Percentiles rank a stretch among this genome's conserved stretches.
Conservation (phyloP, 1,140 invertebrate genomes). For the Pogonognathellus flavescens region DNA sequence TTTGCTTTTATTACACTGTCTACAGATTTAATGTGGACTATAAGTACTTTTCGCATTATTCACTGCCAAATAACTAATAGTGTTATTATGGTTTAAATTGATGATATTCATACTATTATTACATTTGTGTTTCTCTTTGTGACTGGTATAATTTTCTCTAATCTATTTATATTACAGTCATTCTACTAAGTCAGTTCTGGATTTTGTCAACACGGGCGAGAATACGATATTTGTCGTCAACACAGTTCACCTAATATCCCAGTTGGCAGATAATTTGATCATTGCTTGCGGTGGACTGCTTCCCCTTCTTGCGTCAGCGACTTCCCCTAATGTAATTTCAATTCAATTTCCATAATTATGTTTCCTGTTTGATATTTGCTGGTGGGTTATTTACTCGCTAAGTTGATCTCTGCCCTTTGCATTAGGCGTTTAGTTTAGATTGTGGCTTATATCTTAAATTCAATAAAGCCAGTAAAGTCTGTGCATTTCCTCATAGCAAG, state of each 20-base stretch:
- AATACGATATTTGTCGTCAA: slow-evolving; percentile 99
- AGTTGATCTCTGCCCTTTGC: no score
- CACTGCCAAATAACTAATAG: no score
- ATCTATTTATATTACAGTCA: slow-evolving; percentile 76
- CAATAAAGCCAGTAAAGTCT: no score
- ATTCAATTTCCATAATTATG: not conserved
- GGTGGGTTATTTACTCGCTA: not conserved
- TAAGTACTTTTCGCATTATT: no score
- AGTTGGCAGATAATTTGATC: slow-evolving; percentile 98
- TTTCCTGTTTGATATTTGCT: not conserved
- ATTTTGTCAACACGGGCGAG: slow-evolving; percentile 97
- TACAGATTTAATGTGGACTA: no score
- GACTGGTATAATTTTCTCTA: not conserved
- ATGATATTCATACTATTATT: no score
- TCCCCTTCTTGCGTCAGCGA: slow-evolving; percentile 96
- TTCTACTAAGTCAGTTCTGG: slow-evolving; percentile 95
- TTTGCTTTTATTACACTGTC: no score
- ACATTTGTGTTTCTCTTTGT: no score
- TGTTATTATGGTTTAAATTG: no score
- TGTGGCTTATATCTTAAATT: no score
- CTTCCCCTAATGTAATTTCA: slow-evolving; percentile 93
- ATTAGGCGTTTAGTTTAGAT: no score
- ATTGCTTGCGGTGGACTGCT: slow-evolving; percentile 98
- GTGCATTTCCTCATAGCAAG: no score
- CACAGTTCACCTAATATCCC: slow-evolving; percentile 98